Evolutionary conservation across 2,797 vertebrate species (phyloP).

Genomic region (Setipinna tenuifilis): DNA sequence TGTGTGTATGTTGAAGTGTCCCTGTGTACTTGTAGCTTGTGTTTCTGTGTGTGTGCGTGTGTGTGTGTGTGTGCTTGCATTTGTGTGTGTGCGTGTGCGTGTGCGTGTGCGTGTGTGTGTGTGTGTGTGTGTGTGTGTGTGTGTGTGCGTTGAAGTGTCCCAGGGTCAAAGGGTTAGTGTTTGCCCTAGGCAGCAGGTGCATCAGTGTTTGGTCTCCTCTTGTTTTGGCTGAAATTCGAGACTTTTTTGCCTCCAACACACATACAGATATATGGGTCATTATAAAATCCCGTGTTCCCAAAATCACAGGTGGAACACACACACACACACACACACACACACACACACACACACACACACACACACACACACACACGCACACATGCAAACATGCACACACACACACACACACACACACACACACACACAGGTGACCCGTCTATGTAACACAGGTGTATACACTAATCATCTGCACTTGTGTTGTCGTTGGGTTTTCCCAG

Average conservation of each 20-base stretch:
- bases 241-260: neutral
- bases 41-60: no score
- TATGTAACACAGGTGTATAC: neutral
- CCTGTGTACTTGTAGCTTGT: neutral
- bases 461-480: neutral
- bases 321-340: slow-evolving; percentile 38
- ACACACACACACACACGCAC: slow-evolving; percentile 16
- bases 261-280: neutral
- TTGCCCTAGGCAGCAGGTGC: slow-evolving; percentile 46
- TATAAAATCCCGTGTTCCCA: neutral
- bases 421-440: neutral
- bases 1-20: neutral
- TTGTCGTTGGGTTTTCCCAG: neutral
- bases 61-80: no score
- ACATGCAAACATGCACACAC: slow-evolving; percentile 14
- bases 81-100: neutral
- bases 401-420: neutral
- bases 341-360: slow-evolving; percentile 43
- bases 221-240: slow-evolving; percentile 15
- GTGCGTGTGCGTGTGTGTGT: neutral
- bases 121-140: neutral
- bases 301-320: neutral
- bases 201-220: slow-evolving; percentile 31
- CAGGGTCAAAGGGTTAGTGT: slow-evolving; percentile 23
- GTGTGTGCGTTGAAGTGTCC: neutral